These are phyloP conservation scores for Hirundichthys speculiger DNA, from an alignment of 2,113 vertebrate genomes.

Conservation along the genomic window DNA sequence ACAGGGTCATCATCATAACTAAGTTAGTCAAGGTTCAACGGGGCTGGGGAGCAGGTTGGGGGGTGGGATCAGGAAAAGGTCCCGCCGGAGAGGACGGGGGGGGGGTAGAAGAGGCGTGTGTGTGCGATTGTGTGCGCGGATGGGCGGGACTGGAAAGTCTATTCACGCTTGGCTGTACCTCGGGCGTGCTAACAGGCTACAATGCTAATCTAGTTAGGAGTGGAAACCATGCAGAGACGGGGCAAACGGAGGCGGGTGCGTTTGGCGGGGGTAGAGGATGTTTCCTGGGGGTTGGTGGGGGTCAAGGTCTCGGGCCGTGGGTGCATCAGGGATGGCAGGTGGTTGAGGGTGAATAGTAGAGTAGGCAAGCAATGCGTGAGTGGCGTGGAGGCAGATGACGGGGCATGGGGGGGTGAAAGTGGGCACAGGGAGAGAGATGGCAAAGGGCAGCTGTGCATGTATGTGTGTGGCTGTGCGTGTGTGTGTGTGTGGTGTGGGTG, in stretches of 20 bases:
- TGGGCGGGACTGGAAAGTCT: constrained; percentile 33
- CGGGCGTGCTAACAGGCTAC: constrained; percentile 63
- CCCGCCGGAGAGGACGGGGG: constrained; percentile 41
- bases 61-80: constrained; percentile 33
- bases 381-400: constrained; percentile 27
- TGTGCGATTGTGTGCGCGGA: too few relatives aligned
- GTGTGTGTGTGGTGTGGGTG: too few relatives aligned
- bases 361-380: constrained; percentile 12
- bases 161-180: constrained; percentile 57
- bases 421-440: constrained; percentile 25
- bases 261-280: constrained; percentile 4
- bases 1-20: constrained; percentile 71
- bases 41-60: constrained; percentile 38
- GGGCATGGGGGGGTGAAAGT: constrained; percentile 28
- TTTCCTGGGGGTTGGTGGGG: not conserved
- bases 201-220: constrained; percentile 69
- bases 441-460: constrained; percentile 42
- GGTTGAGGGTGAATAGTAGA: constrained; percentile 64
- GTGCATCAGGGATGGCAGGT: constrained; percentile 58
- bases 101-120: too few relatives aligned
- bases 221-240: constrained; percentile 43
- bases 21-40: constrained; percentile 70
- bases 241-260: not conserved
- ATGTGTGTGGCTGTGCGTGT: constrained; percentile 2
- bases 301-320: constrained; percentile 40